A percentile compares a stretch with the other conserved stretches of the same genome.
Evolutionary conservation across 2,888 invertebrate species (phyloP).

Genomic region (Athalia rosae): DNA sequence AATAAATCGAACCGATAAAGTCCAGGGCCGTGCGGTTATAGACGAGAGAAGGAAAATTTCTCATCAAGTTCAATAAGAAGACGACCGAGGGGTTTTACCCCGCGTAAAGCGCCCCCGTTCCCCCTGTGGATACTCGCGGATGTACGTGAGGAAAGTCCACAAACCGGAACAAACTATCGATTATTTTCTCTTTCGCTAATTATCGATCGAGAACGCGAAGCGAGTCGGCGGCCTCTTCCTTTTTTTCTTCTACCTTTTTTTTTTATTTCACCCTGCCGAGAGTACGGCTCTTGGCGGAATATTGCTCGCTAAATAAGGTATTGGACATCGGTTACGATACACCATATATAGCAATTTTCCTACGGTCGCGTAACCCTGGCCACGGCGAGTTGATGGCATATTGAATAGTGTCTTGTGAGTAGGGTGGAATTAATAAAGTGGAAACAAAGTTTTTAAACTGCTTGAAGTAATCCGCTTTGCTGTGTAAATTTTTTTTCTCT

Average conservation of each 20-base stretch:
- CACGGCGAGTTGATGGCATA: too few relatives aligned
- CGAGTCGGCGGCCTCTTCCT: too few relatives aligned
- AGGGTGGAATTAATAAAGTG: conserved; percentile 15
- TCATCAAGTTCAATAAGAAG: too few relatives aligned
- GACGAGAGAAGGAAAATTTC: too few relatives aligned
- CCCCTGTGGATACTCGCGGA: conserved; percentile 2
- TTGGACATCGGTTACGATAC: conserved; percentile 51
- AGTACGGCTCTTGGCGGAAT: conserved; percentile 16
- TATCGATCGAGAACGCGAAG: conserved; percentile 47
- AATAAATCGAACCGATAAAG: too few relatives aligned
- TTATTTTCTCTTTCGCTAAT: conserved; percentile 50
- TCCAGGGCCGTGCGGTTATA: too few relatives aligned
- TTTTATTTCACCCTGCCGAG: not conserved
- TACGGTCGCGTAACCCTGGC: conserved; percentile 53
- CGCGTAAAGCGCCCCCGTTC: conserved; percentile 17
- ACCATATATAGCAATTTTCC: conserved; percentile 64
- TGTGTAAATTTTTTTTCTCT: not conserved
- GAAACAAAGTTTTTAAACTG: not conserved
- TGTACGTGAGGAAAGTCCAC: not conserved
- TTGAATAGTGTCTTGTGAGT: not conserved
- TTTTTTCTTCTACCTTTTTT: not conserved
- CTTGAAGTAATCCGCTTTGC: too few relatives aligned
- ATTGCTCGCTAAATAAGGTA: conserved; percentile 63
- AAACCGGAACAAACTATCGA: conserved; percentile 46
- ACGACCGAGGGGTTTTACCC: not conserved